Percentiles rank a stretch among this genome's conserved stretches.
Conservation (phyloP, 2,797 vertebrate genomes). For the Mormyrus proboscirostris region DNA sequence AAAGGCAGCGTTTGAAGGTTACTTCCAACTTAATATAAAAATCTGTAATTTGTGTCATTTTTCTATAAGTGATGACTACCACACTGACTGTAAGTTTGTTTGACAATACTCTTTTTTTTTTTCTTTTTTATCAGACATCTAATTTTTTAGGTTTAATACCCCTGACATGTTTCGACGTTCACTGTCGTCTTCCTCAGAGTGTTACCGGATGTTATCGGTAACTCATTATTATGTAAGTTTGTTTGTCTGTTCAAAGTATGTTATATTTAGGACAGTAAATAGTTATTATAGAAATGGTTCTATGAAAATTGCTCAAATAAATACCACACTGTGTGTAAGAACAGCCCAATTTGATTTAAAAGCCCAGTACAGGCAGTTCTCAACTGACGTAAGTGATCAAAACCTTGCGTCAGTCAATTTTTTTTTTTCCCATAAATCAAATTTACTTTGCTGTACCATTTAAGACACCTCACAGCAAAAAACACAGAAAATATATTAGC, state of each 20-base stretch:
- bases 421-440: not conserved
- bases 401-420: not conserved
- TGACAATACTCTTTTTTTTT: too few relatives aligned
- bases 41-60: not conserved
- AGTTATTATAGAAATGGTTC: not conserved
- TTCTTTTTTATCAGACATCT: too few relatives aligned
- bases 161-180: too few relatives aligned
- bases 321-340: not conserved
- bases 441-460: not conserved
- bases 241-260: not conserved
- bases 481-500: not conserved
- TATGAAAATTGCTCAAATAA: not conserved
- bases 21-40: not conserved
- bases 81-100: not conserved
- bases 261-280: not conserved
- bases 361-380: not conserved
- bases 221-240: too few relatives aligned
- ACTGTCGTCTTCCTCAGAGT: too few relatives aligned
- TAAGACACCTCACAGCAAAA: not conserved
- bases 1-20: not conserved
- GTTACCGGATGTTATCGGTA: too few relatives aligned
- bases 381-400: not conserved
- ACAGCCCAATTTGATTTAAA: not conserved
- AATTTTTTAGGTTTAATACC: too few relatives aligned
- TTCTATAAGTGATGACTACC: not conserved